Conservation (phyloP, 2,888 invertebrate genomes). For the Drosophila lutescens region DNA sequence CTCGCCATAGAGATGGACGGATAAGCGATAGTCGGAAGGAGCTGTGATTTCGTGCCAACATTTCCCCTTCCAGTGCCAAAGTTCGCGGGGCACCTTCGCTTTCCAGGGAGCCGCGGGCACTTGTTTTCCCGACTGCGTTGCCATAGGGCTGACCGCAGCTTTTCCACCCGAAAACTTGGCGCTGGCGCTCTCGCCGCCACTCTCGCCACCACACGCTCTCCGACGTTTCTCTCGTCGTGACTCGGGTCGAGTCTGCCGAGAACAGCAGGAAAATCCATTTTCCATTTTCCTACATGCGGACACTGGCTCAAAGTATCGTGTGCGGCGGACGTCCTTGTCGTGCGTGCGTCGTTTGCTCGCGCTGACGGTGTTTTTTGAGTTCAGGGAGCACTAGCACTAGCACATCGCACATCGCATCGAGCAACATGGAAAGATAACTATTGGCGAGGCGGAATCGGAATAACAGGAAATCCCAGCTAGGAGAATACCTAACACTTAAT, state of each 20-base stretch:
- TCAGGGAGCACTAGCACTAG: constrained; percentile 33
- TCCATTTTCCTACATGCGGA: constrained; percentile 54
- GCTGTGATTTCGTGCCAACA: not conserved
- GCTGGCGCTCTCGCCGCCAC: constrained; percentile 4
- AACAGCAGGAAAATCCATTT: constrained; percentile 60
- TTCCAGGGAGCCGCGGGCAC: constrained; percentile 6
- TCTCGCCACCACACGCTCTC: not conserved
- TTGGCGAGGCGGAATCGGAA: constrained; percentile 15
- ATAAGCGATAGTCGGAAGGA: not conserved
- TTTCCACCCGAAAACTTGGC: constrained; percentile 6
- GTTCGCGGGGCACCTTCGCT: not conserved
- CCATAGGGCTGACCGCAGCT: constrained; percentile 7
- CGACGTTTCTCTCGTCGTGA: constrained; percentile 1
- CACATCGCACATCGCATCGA: not conserved
- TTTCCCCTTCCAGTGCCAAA: constrained; percentile 1
- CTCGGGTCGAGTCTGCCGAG: not conserved
- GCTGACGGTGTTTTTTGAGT: constrained; percentile 46
- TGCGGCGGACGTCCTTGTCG: constrained; percentile 66
- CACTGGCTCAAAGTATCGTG: constrained; percentile 57
- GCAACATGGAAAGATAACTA: constrained; percentile 28
- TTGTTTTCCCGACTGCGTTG: constrained; percentile 1
- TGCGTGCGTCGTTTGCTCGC: constrained; percentile 54
- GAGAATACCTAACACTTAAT: not conserved
- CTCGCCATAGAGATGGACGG: not conserved
- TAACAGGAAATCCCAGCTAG: constrained; percentile 24